phyloP scores from a whole-genome alignment of 2,888 invertebrate genomes.

The Eupeodes luniger region DNA sequence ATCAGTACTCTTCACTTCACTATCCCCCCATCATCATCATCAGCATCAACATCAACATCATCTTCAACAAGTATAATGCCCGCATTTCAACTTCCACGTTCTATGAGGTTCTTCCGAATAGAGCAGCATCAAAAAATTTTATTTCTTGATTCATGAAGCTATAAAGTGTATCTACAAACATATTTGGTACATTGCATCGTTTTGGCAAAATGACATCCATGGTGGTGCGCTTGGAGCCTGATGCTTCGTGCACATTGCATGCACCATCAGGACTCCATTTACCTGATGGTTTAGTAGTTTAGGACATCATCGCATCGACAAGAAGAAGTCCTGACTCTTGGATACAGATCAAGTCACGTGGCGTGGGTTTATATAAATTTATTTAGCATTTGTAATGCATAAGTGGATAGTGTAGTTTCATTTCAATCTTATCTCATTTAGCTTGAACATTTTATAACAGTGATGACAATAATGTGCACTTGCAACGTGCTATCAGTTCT shows the following conservation, averaged over 20 bases:
- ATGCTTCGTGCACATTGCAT: background rate
- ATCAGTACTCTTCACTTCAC: background rate
- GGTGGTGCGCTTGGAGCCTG: background rate
- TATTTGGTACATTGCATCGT: background rate
- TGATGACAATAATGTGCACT: no score
- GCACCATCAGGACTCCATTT: background rate
- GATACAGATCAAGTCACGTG: background rate
- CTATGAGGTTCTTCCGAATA: background rate
- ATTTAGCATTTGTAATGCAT: no score
- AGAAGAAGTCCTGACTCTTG: background rate
- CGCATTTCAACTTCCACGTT: constrained; percentile 1
- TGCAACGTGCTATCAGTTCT: no score
- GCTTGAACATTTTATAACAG: no score
- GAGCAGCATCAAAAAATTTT: background rate
- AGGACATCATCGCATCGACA: background rate
- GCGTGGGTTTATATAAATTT: background rate
- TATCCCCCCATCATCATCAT: background rate
- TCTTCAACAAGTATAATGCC: background rate
- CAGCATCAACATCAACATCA: background rate
- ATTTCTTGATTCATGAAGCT: constrained; percentile 10
- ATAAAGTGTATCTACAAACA: background rate
- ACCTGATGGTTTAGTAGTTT: background rate
- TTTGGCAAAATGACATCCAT: background rate
- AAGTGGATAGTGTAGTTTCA: no score
- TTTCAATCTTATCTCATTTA: no score